Evolutionary conservation across 2,888 invertebrate species (phyloP).

Genomic region (Clepsis dumicolana): DNA sequence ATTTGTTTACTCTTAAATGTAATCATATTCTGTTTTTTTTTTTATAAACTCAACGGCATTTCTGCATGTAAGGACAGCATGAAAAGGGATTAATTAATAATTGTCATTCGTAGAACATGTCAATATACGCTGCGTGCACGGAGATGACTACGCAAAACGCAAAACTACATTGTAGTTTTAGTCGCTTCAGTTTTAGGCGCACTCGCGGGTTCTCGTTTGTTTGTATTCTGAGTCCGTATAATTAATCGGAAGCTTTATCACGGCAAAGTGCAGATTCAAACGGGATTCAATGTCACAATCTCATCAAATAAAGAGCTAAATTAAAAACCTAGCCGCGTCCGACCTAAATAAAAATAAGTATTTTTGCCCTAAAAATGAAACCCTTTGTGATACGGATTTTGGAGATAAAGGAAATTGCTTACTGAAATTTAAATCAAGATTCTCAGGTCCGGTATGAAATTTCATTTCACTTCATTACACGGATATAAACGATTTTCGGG

Average conservation of each 20-base stretch:
- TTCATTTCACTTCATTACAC: conserved; percentile 47
- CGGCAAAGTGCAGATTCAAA: conserved; percentile 7
- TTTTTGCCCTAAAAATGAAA: conserved; percentile 36
- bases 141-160: no score
- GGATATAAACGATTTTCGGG: conserved; percentile 44
- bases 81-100: no score
- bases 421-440: conserved; percentile 45
- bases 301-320: conserved; percentile 34
- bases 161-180: no score
- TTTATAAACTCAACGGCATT: no score
- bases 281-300: conserved; percentile 11
- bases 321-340: conserved; percentile 29
- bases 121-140: no score
- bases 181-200: no score
- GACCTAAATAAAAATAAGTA: conserved; percentile 36
- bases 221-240: no score
- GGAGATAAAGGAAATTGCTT: conserved; percentile 46
- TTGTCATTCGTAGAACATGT: no score
- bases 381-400: conserved; percentile 41
- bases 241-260: conserved; percentile 2
- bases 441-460: conserved; percentile 45
- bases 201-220: no score
- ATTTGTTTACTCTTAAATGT: no score
- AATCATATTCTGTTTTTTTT: no score
- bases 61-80: no score